Evolutionary conservation across 2,888 invertebrate species (phyloP).

Genomic region (Saturnia pavonia): DNA sequence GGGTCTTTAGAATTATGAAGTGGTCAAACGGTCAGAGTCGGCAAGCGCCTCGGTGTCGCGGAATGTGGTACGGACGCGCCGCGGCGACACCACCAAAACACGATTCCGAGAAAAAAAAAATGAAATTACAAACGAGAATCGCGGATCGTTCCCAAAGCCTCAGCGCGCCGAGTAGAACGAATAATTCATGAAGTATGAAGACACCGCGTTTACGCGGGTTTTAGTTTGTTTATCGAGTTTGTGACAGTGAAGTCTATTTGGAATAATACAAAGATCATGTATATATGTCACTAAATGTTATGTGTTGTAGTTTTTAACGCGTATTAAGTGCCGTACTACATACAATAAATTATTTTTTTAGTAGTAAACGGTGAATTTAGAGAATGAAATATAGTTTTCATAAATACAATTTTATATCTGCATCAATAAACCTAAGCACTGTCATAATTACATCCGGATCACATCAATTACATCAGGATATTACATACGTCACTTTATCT

Average conservation of each 20-base stretch:
- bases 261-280: neutral
- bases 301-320: constrained; percentile 2
- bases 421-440: neutral
- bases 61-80: constrained; percentile 68
- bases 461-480: too few species aligned
- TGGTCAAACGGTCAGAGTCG: constrained; percentile 60
- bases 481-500: neutral
- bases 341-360: neutral
- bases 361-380: neutral
- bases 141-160: constrained; percentile 39
- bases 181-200: constrained; percentile 5
- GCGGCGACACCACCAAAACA: constrained; percentile 60
- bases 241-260: neutral
- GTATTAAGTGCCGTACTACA: neutral
- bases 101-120: constrained; percentile 61
- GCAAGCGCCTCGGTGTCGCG: constrained; percentile 70
- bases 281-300: neutral
- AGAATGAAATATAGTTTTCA: neutral
- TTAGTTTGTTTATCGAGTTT: neutral
- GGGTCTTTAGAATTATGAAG: constrained; percentile 51
- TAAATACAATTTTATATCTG: neutral
- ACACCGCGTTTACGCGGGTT: constrained; percentile 15
- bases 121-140: constrained; percentile 50
- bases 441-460: constrained; percentile 14
- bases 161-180: constrained; percentile 27